A percentile compares a stretch with the other conserved stretches of the same genome.
Evolutionary conservation across 2,113 vertebrate species (phyloP).

Genomic region (Semnopithecus entellus): DNA sequence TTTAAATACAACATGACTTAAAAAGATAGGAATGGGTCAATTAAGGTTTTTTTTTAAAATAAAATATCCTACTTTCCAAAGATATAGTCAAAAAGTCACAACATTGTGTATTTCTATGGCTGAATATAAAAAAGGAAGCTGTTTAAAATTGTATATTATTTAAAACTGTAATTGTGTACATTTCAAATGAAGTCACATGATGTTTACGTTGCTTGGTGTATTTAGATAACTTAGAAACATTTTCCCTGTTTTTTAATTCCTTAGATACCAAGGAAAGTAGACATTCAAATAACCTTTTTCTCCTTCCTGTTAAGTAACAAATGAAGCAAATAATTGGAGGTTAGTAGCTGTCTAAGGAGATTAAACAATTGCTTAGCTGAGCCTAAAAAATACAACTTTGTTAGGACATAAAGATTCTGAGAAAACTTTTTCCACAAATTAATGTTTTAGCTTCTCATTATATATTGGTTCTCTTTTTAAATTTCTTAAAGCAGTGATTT

Average conservation of each 20-base stretch:
- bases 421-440: background rate
- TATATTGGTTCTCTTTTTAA: background rate
- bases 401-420: conserved; percentile 25
- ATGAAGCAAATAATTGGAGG: conserved; percentile 60
- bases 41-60: background rate
- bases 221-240: background rate
- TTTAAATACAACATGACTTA: background rate
- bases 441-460: conserved; percentile 6
- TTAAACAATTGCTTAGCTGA: conserved; percentile 54
- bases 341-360: conserved; percentile 50
- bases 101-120: background rate
- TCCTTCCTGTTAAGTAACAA: conserved; percentile 60
- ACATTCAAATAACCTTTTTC: conserved; percentile 48
- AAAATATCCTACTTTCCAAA: conserved; percentile 10
- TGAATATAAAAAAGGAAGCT: background rate
- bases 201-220: background rate
- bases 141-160: background rate
- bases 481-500: background rate
- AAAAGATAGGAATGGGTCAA: background rate
- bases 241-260: conserved; percentile 32
- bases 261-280: conserved; percentile 45
- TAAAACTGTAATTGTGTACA: background rate
- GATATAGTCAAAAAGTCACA: background rate
- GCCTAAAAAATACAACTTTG: background rate
- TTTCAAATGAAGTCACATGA: background rate